Percentiles rank a stretch among this genome's conserved stretches.
Evolutionary conservation across 2,113 vertebrate genomes (phyloP).

Genomic region (Nycticorax nycticorax): DNA sequence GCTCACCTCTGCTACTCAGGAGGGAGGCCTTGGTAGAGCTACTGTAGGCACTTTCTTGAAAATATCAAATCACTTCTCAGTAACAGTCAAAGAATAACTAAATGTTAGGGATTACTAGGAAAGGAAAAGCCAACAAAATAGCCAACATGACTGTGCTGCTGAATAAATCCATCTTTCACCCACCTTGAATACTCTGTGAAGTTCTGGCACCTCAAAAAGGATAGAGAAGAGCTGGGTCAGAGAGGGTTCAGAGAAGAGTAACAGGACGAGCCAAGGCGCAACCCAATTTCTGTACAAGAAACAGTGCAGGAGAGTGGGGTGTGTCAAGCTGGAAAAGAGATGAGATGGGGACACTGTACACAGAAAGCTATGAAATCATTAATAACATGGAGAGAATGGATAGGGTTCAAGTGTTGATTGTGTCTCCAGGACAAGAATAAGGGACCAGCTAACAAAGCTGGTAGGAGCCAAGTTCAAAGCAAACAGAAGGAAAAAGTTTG

Average conservation of each 20-base stretch:
- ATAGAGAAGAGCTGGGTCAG: neutral
- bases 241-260: neutral
- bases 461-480: neutral
- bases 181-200: neutral
- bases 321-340: neutral
- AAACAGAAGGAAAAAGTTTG: neutral
- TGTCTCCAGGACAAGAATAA: neutral
- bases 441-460: neutral
- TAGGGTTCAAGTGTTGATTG: neutral
- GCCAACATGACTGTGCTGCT: neutral
- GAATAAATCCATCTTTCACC: neutral
- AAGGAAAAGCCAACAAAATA: neutral
- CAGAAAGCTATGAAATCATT: neutral
- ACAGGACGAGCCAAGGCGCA: neutral
- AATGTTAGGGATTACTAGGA: neutral
- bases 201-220: neutral
- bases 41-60: neutral
- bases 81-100: neutral
- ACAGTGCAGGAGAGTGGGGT: neutral
- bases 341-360: neutral
- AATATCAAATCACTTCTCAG: neutral
- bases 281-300: neutral
- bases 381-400: neutral
- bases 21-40: neutral
- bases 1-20: neutral